Evolutionary conservation across 2,113 vertebrate species (phyloP).

Genomic region (Pterocles gutturalis): DNA sequence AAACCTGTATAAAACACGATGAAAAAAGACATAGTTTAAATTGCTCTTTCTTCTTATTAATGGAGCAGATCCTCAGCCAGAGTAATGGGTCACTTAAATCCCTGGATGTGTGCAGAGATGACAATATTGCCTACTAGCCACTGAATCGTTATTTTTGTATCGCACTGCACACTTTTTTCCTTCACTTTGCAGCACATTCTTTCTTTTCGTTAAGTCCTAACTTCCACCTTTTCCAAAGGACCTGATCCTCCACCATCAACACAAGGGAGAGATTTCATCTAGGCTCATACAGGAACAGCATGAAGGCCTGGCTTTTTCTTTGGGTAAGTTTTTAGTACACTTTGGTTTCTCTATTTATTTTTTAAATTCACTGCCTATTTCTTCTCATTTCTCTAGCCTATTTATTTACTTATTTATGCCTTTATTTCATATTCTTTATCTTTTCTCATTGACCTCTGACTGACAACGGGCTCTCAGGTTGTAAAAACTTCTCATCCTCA

Average conservation of each 20-base stretch:
- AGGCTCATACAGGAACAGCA: background rate
- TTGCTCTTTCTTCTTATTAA: slow-evolving; percentile 56
- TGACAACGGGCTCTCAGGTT: background rate
- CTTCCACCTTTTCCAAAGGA: background rate
- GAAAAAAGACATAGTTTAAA: slow-evolving; percentile 49
- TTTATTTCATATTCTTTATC: background rate
- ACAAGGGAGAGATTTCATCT: background rate
- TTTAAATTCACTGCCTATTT: background rate
- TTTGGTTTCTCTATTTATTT: background rate
- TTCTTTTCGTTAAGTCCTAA: background rate
- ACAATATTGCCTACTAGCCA: slow-evolving; percentile 48
- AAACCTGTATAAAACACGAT: slow-evolving; percentile 49
- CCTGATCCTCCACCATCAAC: background rate
- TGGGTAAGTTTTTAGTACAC: slow-evolving; percentile 35
- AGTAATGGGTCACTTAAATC: slow-evolving; percentile 37
- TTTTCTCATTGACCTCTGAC: background rate
- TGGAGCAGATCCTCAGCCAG: slow-evolving; percentile 32
- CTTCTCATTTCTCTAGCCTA: background rate
- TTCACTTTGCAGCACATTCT: slow-evolving; percentile 5
- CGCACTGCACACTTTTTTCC: background rate
- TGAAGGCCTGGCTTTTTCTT: slow-evolving; percentile 42
- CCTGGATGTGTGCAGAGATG: slow-evolving; percentile 34
- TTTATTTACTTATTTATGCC: background rate
- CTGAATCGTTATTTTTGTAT: slow-evolving; percentile 43
- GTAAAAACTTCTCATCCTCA: background rate